Percentiles rank a stretch among this genome's conserved stretches.
phyloP scores from a whole-genome alignment of 2,888 invertebrate species.

The Theristus sp. region DNA sequence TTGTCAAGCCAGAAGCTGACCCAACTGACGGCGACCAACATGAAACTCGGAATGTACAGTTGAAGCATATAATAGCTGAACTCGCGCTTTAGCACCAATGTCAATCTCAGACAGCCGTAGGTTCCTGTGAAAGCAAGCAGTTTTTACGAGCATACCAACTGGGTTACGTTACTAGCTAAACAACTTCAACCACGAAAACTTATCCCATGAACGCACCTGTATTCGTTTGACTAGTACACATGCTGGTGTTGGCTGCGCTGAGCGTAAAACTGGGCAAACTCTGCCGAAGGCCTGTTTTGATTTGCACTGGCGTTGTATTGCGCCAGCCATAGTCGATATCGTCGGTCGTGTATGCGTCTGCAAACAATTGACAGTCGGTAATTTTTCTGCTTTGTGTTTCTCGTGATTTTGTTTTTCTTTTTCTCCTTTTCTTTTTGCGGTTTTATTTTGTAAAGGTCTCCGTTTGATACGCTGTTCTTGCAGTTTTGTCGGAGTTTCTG shows the following conservation, averaged over 20 bases:
- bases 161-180: background rate
- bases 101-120: slow-evolving; percentile 88
- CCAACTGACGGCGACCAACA: slow-evolving; percentile 53
- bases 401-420: no score
- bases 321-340: slow-evolving; percentile 87
- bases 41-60: slow-evolving; percentile 84
- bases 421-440: no score
- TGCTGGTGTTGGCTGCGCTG: slow-evolving; percentile 76
- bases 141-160: background rate
- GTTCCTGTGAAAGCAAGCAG: background rate
- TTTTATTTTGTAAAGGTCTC: no score
- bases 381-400: no score
- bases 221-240: slow-evolving; percentile 83
- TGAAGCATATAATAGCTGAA: slow-evolving; percentile 97
- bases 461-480: no score
- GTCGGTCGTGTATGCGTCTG: slow-evolving; percentile 87
- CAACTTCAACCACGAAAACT: background rate
- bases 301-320: slow-evolving; percentile 69
- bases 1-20: slow-evolving; percentile 43
- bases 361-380: no score
- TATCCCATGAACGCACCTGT: slow-evolving; percentile 44
- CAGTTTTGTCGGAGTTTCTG: no score
- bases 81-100: slow-evolving; percentile 82
- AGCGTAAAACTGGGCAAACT: slow-evolving; percentile 67
- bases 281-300: slow-evolving; percentile 42